Percentiles rank a stretch among this genome's conserved stretches.
phyloP scores from a whole-genome alignment of 2,797 vertebrate species.

The Danionella dracula region DNA sequence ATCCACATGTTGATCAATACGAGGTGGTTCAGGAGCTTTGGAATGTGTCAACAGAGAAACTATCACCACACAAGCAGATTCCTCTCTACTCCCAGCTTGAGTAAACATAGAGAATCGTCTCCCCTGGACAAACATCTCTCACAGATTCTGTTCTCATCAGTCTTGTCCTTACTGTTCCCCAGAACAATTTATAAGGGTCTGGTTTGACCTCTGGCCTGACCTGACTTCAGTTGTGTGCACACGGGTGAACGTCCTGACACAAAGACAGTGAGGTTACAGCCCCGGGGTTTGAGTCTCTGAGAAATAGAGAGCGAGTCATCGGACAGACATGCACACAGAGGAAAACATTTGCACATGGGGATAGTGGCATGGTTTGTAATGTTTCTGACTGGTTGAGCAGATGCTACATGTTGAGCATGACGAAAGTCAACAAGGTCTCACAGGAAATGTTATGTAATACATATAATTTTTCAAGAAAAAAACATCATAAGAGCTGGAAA shows the following conservation, averaged over 20 bases:
- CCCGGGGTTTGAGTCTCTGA: conserved; percentile 28
- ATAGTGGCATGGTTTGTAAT: neutral
- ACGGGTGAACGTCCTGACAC: neutral
- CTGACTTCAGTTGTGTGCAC: neutral
- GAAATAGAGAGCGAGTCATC: conserved; percentile 15
- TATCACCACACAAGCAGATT: conserved; percentile 45
- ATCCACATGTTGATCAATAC: neutral
- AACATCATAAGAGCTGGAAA: too few species aligned
- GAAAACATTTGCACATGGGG: conserved; percentile 10
- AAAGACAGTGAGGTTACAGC: conserved; percentile 1
- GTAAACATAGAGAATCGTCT: conserved; percentile 25
- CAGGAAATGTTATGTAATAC: too few species aligned
- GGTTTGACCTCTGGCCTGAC: conserved; percentile 17
- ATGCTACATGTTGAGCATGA: neutral
- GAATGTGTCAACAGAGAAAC: conserved; percentile 30
- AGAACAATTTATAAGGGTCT: neutral
- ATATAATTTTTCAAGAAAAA: too few species aligned
- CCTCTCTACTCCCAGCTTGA: conserved; percentile 23
- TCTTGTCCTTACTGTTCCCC: neutral
- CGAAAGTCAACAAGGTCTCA: neutral
- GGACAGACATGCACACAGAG: neutral
- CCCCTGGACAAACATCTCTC: neutral
- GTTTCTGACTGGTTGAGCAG: neutral
- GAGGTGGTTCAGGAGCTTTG: neutral
- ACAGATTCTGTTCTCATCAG: neutral